phyloP scores from a whole-genome alignment of 2,113 vertebrate genomes.

The Hemicordylus capensis region DNA sequence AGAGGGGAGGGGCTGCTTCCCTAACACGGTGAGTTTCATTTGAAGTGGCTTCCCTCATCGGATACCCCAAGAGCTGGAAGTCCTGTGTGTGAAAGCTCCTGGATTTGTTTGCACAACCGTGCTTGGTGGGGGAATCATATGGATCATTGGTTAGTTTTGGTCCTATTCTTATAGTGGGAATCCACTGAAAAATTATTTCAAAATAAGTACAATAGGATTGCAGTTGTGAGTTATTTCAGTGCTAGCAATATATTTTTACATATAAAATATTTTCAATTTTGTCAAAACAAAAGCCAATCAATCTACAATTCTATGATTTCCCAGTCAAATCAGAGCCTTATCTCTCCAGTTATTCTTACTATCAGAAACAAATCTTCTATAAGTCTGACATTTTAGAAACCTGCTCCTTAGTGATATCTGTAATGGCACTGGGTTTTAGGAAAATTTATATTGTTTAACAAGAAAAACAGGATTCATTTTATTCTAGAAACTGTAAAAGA shows the following conservation, averaged over 20 bases:
- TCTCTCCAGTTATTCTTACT: background rate
- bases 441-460: background rate
- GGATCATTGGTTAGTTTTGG: constrained; percentile 26
- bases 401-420: constrained; percentile 6
- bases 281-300: too few relatives aligned
- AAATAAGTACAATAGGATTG: background rate
- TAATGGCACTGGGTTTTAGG: background rate
- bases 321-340: constrained; percentile 14
- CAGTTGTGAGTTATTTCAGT: constrained; percentile 21
- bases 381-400: background rate
- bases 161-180: background rate
- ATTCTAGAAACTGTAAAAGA: background rate
- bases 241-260: constrained; percentile 14
- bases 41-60: too few relatives aligned
- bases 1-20: too few relatives aligned
- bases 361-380: background rate
- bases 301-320: background rate
- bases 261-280: background rate
- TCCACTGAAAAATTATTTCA: background rate
- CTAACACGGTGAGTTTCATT: too few relatives aligned
- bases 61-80: too few relatives aligned
- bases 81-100: background rate
- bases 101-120: background rate
- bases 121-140: background rate
- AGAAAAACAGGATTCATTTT: constrained; percentile 19